phyloP scores from a whole-genome alignment of 2,888 invertebrate species.

The Pterostichus niger region DNA sequence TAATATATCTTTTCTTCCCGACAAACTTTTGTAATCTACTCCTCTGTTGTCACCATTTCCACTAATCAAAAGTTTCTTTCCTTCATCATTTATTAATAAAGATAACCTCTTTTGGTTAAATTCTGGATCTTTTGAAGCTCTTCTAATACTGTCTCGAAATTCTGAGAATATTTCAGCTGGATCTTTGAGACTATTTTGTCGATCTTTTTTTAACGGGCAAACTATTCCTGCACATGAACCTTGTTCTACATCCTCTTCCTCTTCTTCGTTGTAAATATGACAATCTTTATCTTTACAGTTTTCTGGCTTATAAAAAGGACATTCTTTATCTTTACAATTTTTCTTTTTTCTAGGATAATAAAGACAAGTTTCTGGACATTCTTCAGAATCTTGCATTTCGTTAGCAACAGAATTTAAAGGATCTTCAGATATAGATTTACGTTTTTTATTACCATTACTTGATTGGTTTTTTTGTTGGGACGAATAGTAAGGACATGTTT shows the following conservation, averaged over 20 bases:
- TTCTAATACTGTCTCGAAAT: too few relatives aligned
- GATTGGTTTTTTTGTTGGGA: too few relatives aligned
- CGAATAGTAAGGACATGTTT: too few relatives aligned
- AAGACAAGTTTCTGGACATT: background rate
- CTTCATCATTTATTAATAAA: constrained; percentile 34
- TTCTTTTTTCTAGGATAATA: background rate
- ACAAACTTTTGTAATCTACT: background rate
- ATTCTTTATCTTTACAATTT: constrained; percentile 27
- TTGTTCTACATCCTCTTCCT: background rate
- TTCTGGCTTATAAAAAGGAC: background rate
- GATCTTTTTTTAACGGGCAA: constrained; percentile 30
- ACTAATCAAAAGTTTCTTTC: constrained; percentile 17
- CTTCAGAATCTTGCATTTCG: too few relatives aligned
- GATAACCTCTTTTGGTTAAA: constrained; percentile 14
- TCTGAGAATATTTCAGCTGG: background rate
- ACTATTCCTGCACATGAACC: constrained; percentile 9
- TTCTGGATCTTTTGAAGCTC: background rate
- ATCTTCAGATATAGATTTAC: too few relatives aligned
- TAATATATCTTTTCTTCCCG: constrained; percentile 2
- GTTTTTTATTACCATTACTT: too few relatives aligned
- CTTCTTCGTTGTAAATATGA: background rate
- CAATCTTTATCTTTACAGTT: constrained; percentile 1
- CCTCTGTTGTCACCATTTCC: background rate
- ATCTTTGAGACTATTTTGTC: background rate
- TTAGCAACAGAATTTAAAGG: too few relatives aligned